phyloP scores from a whole-genome alignment of 2,113 vertebrate species.

The Oncorhynchus masou region DNA sequence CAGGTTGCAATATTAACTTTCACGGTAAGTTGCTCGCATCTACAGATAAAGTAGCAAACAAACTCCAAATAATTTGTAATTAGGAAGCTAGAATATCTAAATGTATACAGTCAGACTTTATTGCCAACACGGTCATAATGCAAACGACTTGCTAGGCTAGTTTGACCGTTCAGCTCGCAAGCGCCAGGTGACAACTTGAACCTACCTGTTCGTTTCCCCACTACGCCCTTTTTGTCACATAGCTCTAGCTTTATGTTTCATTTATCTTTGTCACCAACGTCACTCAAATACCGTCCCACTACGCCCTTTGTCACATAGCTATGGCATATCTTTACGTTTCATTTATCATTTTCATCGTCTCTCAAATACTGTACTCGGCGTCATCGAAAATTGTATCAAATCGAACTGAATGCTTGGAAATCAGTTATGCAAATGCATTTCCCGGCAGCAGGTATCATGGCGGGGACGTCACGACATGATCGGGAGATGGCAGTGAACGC shows the following conservation, averaged over 20 bases:
- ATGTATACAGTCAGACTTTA: background rate
- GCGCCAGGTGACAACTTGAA: background rate
- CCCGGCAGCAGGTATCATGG: conserved; percentile 72
- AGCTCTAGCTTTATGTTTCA: no score
- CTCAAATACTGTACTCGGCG: no score
- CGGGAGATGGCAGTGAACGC: conserved; percentile 82
- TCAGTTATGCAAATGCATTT: background rate
- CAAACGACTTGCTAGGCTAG: no score
- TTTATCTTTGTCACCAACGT: no score
- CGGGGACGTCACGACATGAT: conserved; percentile 88
- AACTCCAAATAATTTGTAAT: background rate
- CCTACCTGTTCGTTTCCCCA: background rate
- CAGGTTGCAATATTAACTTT: background rate
- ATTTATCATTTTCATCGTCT: no score
- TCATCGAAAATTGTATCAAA: background rate
- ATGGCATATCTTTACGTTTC: no score
- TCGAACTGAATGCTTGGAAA: background rate
- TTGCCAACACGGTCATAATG: background rate
- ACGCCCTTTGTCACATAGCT: no score
- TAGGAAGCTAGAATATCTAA: background rate
- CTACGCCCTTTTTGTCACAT: no score
- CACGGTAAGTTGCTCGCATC: background rate
- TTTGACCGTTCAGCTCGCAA: background rate
- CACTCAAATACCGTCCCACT: no score
- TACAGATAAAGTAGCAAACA: background rate